phyloP scores from a whole-genome alignment of 2,888 invertebrate species.

The Drosophila setosimentum region DNA sequence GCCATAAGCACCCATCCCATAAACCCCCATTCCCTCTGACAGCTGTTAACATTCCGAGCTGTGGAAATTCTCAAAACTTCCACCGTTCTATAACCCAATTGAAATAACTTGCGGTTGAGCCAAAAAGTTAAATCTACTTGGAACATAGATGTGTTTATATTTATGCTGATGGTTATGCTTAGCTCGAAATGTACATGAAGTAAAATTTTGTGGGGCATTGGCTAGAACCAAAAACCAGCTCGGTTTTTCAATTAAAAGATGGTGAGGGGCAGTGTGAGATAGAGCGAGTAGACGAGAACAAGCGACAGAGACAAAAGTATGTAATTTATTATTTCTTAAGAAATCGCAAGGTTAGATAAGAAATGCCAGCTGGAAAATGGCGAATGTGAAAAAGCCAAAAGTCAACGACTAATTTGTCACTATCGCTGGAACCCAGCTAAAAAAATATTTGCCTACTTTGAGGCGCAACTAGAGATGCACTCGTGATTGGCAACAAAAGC shows the following conservation, averaged over 20 bases:
- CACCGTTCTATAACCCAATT: constrained; percentile 31
- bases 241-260: constrained; percentile 6
- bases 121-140: constrained; percentile 29
- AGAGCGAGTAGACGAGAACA: neutral
- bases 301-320: neutral
- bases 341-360: constrained; percentile 44
- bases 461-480: constrained; percentile 33
- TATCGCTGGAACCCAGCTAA: constrained; percentile 29
- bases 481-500: neutral
- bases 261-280: neutral
- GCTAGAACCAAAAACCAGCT: constrained; percentile 22
- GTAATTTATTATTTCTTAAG: constrained; percentile 53
- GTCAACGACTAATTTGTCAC: constrained; percentile 54
- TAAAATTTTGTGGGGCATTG: constrained; percentile 11
- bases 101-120: constrained; percentile 50
- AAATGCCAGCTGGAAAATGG: constrained; percentile 32
- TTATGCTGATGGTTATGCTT: constrained; percentile 16
- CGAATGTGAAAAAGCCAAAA: constrained; percentile 33
- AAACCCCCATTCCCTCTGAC: no score
- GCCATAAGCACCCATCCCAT: neutral
- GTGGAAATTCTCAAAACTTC: constrained; percentile 8
- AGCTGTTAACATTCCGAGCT: neutral
- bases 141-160: constrained; percentile 11
- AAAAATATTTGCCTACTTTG: constrained; percentile 34
- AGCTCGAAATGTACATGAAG: constrained; percentile 31